phyloP scores from a whole-genome alignment of 2,797 vertebrate genomes.

The Coracias cyanogaster region DNA sequence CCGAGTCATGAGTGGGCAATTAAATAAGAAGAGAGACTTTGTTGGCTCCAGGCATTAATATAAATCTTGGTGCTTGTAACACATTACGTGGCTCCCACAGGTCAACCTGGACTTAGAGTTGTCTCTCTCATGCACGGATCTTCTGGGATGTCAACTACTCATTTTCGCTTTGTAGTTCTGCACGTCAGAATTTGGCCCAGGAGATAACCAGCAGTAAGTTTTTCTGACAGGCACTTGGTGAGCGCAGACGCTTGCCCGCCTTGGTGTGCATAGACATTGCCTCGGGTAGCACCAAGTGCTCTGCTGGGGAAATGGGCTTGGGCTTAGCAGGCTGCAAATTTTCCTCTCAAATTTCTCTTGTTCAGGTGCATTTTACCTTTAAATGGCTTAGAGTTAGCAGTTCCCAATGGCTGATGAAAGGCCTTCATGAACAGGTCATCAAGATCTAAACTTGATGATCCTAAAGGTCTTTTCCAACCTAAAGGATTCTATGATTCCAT shows the following conservation, averaged over 20 bases:
- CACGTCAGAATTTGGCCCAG: background rate
- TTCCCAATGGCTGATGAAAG: background rate
- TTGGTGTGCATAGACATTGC: background rate
- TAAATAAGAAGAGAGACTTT: slow-evolving; percentile 53
- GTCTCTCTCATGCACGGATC: background rate
- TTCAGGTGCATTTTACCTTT: background rate
- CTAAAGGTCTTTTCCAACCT: no score
- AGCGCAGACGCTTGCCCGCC: background rate
- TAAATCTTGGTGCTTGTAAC: slow-evolving; percentile 43
- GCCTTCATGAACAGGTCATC: background rate
- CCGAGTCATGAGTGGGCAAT: slow-evolving; percentile 49
- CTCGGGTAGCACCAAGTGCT: background rate
- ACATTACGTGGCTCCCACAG: background rate
- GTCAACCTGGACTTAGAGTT: background rate
- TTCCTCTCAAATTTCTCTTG: background rate
- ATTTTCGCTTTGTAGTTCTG: background rate
- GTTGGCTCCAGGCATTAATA: slow-evolving; percentile 52
- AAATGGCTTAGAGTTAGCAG: background rate
- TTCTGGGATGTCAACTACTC: background rate
- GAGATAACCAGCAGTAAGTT: background rate
- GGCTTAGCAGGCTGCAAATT: background rate
- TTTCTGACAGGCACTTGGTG: background rate
- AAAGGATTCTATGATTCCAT: no score
- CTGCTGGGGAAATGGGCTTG: background rate
- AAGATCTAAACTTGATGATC: no score